Conservation (phyloP, 2,797 vertebrate genomes). For the Microtus obscurus region DNA sequence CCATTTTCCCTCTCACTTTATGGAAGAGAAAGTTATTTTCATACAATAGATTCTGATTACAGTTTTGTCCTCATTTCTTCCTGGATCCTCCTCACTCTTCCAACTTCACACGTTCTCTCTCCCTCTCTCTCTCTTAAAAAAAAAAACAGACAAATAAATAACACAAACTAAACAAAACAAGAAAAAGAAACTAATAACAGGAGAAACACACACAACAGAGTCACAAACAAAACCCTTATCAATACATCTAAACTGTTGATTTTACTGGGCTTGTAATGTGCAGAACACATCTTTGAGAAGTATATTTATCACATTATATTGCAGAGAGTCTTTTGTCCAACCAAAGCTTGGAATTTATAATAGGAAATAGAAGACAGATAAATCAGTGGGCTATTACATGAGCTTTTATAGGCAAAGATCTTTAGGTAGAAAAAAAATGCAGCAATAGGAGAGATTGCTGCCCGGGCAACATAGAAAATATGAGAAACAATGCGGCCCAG, state of each 20-base stretch:
- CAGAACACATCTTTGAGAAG: background rate
- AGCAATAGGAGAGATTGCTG: background rate
- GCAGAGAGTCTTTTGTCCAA: background rate
- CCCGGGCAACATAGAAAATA: background rate
- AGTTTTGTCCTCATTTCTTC: background rate
- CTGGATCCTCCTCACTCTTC: background rate
- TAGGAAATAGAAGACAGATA: background rate
- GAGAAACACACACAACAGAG: background rate
- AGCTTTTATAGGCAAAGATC: background rate
- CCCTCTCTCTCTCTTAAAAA: background rate
- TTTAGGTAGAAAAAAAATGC: background rate
- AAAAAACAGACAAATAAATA: background rate
- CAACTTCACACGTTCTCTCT: background rate
- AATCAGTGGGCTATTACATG: background rate
- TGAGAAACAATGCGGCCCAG: no score
- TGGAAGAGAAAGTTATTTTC: background rate
- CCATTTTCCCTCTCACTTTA: background rate
- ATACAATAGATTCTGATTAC: background rate
- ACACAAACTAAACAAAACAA: background rate
- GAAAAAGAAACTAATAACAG: background rate
- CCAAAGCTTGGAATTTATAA: background rate
- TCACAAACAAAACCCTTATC: background rate
- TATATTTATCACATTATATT: background rate
- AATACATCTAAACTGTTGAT: background rate
- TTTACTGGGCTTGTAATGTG: background rate